Evolutionary conservation across 1,140 invertebrate genomes (phyloP).

Genomic region (Saccostrea echinata): DNA sequence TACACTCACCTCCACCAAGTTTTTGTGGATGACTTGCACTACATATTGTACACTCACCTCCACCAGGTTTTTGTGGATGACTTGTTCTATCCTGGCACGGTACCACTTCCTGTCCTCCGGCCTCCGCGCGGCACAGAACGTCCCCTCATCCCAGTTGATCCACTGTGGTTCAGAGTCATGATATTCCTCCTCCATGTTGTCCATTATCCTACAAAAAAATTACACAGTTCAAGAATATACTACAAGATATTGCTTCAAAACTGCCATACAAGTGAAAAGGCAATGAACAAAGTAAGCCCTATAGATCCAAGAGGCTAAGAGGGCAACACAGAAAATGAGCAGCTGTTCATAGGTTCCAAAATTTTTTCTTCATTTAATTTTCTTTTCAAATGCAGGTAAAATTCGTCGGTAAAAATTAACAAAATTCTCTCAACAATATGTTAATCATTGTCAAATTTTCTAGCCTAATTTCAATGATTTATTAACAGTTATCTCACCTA

Average conservation of each 20-base stretch:
- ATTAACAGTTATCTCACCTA: conserved; percentile 9
- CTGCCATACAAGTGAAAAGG: no score
- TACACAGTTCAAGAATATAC: neutral
- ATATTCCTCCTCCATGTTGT: conserved; percentile 50
- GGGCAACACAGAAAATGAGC: no score
- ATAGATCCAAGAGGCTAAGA: no score
- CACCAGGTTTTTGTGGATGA: conserved; percentile 51
- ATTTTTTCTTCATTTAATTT: no score
- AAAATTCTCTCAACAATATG: no score
- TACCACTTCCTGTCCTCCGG: conserved; percentile 55
- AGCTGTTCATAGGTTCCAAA: no score
- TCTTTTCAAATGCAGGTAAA: no score
- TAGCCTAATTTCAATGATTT: no score
- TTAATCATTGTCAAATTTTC: no score
- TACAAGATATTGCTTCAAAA: neutral
- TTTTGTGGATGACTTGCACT: no score
- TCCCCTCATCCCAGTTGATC: conserved; percentile 49
- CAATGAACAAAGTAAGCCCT: no score
- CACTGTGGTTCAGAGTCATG: conserved; percentile 40
- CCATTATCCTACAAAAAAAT: conserved; percentile 45
- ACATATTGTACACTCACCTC: conserved; percentile 30
- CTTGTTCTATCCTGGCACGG: conserved; percentile 47
- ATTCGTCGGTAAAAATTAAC: no score
- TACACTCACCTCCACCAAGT: neutral
- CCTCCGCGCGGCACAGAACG: conserved; percentile 49